phyloP scores from a whole-genome alignment of 2,113 vertebrate genomes.

The Parus major region DNA sequence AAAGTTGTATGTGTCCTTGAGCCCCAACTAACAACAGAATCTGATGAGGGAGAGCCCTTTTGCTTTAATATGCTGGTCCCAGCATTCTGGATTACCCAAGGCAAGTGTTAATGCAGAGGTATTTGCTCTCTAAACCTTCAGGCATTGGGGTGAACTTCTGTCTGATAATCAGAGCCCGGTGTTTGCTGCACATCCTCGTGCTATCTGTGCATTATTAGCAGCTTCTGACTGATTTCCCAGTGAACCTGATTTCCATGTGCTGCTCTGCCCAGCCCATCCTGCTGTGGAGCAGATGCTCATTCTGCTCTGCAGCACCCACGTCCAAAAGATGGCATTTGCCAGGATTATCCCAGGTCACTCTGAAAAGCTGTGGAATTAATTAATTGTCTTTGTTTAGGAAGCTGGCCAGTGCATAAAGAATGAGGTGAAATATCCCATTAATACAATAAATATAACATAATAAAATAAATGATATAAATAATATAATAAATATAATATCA shows the following conservation, averaged over 20 bases:
- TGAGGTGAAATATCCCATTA: not conserved
- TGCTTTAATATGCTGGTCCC: not conserved
- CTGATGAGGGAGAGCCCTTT: not conserved
- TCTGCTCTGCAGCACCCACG: not conserved
- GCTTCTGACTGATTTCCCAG: conserved; percentile 49
- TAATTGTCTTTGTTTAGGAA: not conserved
- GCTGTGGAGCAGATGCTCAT: not conserved
- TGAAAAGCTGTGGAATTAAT: not conserved
- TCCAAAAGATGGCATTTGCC: not conserved
- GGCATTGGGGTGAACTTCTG: conserved; percentile 7
- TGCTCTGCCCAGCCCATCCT: conserved; percentile 36
- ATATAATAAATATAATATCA: too few relatives aligned
- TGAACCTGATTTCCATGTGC: not conserved
- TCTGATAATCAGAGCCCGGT: conserved; percentile 35
- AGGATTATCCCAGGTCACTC: not conserved
- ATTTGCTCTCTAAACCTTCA: not conserved
- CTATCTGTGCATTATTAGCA: conserved; percentile 53
- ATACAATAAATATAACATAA: too few relatives aligned
- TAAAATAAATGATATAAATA: too few relatives aligned
- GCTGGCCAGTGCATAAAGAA: not conserved
- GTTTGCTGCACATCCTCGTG: conserved; percentile 38
- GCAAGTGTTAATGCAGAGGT: not conserved
- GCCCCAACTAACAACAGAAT: not conserved
- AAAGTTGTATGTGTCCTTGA: not conserved
- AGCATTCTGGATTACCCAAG: not conserved